Evolutionary conservation across 2,888 invertebrate genomes (phyloP), one percentile per base, ranked within the genome.

Genomic region (Balanococcus diminutus): DNA sequence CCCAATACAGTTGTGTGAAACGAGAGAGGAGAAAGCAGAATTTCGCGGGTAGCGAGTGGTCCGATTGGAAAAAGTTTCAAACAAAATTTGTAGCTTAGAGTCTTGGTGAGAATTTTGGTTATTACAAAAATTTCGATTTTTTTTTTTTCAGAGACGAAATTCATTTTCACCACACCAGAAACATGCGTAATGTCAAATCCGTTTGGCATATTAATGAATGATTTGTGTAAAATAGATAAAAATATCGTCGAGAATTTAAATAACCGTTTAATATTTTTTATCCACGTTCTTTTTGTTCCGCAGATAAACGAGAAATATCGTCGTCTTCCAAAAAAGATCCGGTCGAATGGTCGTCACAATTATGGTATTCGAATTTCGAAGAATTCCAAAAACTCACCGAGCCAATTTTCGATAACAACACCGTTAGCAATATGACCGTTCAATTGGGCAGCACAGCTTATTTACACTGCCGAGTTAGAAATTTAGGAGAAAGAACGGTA

Each of bases 381-480:
- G 92, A 92, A 88, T 91, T 91, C 88, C 91, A 90, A 87, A 88
- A 89, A 86, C 89, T 90, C 86, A 89, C 89, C 89, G 91, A 91
- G 90, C 90, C 90, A 42, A 88, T 88, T 39, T 88, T 89, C 88
- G 93, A 95, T 90, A 95, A 95, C 91, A 94, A 94, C 90, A 94
- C 95, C 87, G 92, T 93, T 88, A 93, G 93, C 88, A 94, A 95
- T 90, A 93, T 94, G 88, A 93, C 94, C 81, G 95, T 93, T 88
- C 95, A 95, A 90, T 92, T 95, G 87, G 95, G 95, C 82, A 93
- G 94, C 86, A 93, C 94, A 72, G 95, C 95, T 87, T 95, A 94
- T 91, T 92, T 95, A 89, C 95, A 95, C 90, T 96, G 96, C 90
- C 93, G 94, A 89, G 95, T 95, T 89, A 92, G 94, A 87, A 89